Evolutionary conservation across 2,888 invertebrate species (phyloP).

Genomic region (Apamea monoglypha): DNA sequence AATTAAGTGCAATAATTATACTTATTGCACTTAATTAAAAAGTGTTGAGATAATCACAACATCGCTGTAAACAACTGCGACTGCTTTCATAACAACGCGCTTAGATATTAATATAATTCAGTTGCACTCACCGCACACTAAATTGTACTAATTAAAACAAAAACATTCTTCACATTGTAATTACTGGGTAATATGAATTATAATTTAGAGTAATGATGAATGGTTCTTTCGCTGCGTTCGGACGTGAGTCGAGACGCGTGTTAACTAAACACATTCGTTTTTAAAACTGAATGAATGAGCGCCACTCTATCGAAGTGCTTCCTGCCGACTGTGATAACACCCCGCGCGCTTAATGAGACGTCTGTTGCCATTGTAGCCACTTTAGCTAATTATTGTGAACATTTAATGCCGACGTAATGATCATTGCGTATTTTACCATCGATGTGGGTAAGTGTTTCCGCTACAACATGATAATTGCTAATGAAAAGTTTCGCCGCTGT

Average conservation of each 20-base stretch:
- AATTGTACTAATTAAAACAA: conserved; percentile 64
- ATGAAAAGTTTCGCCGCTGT: conserved; percentile 46
- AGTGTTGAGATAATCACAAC: conserved; percentile 58
- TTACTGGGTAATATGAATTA: conserved; percentile 52
- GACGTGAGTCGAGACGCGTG: conserved; percentile 72
- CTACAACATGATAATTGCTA: conserved; percentile 57
- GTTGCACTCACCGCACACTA: conserved; percentile 60
- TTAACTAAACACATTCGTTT: conserved; percentile 77
- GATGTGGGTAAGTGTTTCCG: conserved; percentile 61
- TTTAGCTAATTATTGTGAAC: conserved; percentile 69
- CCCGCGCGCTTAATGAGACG: conserved; percentile 73
- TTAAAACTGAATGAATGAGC: conserved; percentile 85
- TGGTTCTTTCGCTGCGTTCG: conserved; percentile 38
- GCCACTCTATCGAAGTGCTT: conserved; percentile 77
- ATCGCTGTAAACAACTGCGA: conserved; percentile 49
- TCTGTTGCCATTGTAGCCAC: conserved; percentile 68
- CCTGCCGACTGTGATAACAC: conserved; percentile 83
- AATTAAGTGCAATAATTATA: no score
- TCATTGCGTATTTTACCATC: conserved; percentile 60
- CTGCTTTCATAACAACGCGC: conserved; percentile 42
- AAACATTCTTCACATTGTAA: conserved; percentile 62
- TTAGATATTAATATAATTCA: conserved; percentile 50
- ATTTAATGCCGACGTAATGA: conserved; percentile 62
- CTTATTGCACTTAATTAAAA: conserved; percentile 66
- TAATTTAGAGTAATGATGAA: conserved; percentile 55